Base-by-base conservation (phyloP, 2,113 vertebrate genomes). In the Rissa tridactyla region DNA sequence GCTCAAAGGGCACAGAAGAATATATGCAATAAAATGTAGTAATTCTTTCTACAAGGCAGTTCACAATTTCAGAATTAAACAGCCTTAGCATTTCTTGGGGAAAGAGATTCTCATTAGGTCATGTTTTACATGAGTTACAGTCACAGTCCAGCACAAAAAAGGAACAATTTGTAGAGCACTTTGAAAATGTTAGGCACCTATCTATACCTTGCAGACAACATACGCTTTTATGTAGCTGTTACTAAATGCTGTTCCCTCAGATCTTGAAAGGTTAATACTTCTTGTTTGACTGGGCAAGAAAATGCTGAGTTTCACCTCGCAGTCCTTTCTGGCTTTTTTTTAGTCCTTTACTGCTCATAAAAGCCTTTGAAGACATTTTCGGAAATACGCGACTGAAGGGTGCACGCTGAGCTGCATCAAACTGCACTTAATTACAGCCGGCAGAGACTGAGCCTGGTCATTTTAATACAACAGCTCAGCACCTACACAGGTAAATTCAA, bases 1-100 rank as follows among this genome's bases (percentile, higher is more conserved):
- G 54, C 62, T 89, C 84, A 91, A 88, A 96, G 78, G 82, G 78
- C 78, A 86, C 52, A 57, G 69, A 91, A 94, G 36, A 94, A 92
- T 61, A 68, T 36, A 91, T 61, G 78, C 73, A 94, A 72, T 82
- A 91, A 72, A 85, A 93, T 13, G 10, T 32, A 76, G 78, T 79
- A 91, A 46, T 71, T 86, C 42, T 89, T 76, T 90, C 58, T 69
- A 72, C 57, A 76, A 72, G 84, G 58, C 47, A 71, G 61, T 57
- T 90, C 36, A 65, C 40, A 46, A 65, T 65, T 87, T 88, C 66
- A 90, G 77, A 94, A 61, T 52, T 61, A 82, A 97, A 92, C 30
- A 87, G 49, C 52, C 47, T 91, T 72, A 68, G 46, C 75, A 46
- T 47, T 90, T 89, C 82, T 80, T 57, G 40, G 60, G 71, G 46